Conservation (phyloP, 1,140 invertebrate genomes). For the Drosophila lowei region DNA sequence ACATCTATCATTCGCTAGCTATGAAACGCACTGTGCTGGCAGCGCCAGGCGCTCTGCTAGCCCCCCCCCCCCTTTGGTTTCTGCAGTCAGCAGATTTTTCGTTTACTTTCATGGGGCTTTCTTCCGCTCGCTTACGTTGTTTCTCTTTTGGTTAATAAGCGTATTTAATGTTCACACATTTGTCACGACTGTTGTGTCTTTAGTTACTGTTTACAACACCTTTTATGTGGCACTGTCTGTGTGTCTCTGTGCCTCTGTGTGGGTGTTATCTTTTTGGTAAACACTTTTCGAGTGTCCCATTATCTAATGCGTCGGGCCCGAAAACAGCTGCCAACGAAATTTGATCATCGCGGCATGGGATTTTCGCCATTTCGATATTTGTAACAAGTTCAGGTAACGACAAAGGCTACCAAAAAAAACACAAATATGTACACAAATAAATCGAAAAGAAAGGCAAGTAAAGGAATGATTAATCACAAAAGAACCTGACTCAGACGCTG, state of each 20-base stretch:
- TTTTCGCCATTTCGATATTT: conserved; percentile 19
- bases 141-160: conserved; percentile 43
- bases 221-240: conserved; percentile 45
- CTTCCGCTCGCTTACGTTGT: conserved; percentile 8
- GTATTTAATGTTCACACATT: conserved; percentile 79
- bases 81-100: conserved; percentile 49
- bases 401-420: conserved; percentile 17
- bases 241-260: conserved; percentile 7
- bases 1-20: too few relatives aligned
- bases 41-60: conserved; percentile 29
- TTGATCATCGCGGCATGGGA: conserved; percentile 26
- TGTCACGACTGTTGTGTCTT: conserved; percentile 65
- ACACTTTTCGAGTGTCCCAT: conserved; percentile 51
- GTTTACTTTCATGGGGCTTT: conserved; percentile 42
- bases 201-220: conserved; percentile 55
- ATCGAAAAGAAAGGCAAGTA: conserved; percentile 17
- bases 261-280: conserved; percentile 66
- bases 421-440: conserved; percentile 1
- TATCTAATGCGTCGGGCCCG: conserved; percentile 53
- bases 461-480: conserved; percentile 32
- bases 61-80: conserved; percentile 1
- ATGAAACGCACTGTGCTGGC: too few relatives aligned
- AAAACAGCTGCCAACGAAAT: conserved; percentile 68
- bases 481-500: conserved; percentile 23
- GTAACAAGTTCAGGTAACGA: not conserved